A percentile compares a stretch with the other conserved stretches of the same genome.
Conservation (phyloP, 2,113 vertebrate genomes). For the Rafetus swinhoei region DNA sequence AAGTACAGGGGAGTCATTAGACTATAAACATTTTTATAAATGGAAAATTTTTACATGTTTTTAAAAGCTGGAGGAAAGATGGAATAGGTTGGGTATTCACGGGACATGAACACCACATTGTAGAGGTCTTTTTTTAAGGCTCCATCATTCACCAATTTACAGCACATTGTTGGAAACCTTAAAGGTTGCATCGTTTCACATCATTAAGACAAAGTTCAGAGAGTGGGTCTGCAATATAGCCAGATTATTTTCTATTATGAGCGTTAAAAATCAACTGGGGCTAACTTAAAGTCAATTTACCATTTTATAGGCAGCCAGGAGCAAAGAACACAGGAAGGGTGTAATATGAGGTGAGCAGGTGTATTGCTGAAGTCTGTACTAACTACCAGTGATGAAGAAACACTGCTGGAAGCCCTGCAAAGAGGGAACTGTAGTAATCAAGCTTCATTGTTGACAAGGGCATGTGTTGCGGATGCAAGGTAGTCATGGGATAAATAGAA, state of each 20-base stretch:
- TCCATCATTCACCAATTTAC: fast-evolving
- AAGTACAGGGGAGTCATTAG: fast-evolving
- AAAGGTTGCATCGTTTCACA: fast-evolving
- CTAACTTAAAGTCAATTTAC: background rate
- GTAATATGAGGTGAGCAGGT: background rate
- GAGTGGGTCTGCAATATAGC: background rate
- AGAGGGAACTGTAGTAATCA: fast-evolving
- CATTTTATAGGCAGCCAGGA: background rate
- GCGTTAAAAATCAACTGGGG: background rate
- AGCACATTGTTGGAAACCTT: background rate
- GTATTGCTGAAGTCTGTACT: background rate
- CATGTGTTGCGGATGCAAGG: fast-evolving
- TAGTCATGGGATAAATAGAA: background rate
- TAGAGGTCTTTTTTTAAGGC: background rate
- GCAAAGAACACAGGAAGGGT: background rate
- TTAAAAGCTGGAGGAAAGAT: background rate
- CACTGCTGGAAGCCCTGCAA: background rate
- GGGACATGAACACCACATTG: background rate
- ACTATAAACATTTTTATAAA: fast-evolving
- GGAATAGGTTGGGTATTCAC: background rate
- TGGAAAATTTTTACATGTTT: background rate
- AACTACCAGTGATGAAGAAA: fast-evolving
- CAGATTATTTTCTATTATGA: background rate
- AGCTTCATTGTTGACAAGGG: background rate
- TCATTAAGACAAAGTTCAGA: background rate